Conservation (phyloP, 2,888 invertebrate genomes). For the Patella pellucida region DNA sequence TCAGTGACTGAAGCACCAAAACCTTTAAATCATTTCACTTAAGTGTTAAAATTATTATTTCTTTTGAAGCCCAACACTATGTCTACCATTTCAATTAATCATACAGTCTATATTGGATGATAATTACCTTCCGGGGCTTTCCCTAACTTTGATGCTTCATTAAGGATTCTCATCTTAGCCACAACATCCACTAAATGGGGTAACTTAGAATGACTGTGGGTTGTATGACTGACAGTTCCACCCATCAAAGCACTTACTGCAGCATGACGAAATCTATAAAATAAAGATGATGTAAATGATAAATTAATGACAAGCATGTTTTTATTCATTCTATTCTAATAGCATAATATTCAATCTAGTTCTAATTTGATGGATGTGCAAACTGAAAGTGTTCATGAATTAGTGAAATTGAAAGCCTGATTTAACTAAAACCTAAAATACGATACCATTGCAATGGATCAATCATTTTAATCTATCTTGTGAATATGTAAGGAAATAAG, state of each 20-base stretch:
- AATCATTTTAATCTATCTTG: too few relatives aligned
- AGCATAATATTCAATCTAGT: too few relatives aligned
- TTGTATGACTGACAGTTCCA: conserved; percentile 23
- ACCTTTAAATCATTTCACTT: too few relatives aligned
- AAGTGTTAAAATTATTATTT: too few relatives aligned
- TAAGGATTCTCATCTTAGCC: conserved; percentile 41
- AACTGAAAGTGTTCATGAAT: too few relatives aligned
- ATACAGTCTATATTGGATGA: conserved; percentile 9
- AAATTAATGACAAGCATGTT: not conserved
- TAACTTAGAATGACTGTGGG: conserved; percentile 16
- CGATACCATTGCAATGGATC: too few relatives aligned
- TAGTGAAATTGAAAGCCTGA: too few relatives aligned
- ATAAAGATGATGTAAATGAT: conserved; percentile 10
- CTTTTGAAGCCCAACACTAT: not conserved
- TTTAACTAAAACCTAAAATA: too few relatives aligned
- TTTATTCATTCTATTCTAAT: not conserved
- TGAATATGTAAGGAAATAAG: too few relatives aligned
- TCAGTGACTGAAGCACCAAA: too few relatives aligned
- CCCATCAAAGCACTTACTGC: conserved; percentile 63
- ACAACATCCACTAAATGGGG: conserved; percentile 49
- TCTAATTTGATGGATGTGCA: too few relatives aligned
- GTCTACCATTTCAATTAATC: not conserved
- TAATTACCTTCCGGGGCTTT: conserved; percentile 47
- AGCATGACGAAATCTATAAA: conserved; percentile 65
- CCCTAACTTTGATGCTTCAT: conserved; percentile 44